Conservation (phyloP, 2,888 invertebrate species). For the Heliconius aoede region DNA sequence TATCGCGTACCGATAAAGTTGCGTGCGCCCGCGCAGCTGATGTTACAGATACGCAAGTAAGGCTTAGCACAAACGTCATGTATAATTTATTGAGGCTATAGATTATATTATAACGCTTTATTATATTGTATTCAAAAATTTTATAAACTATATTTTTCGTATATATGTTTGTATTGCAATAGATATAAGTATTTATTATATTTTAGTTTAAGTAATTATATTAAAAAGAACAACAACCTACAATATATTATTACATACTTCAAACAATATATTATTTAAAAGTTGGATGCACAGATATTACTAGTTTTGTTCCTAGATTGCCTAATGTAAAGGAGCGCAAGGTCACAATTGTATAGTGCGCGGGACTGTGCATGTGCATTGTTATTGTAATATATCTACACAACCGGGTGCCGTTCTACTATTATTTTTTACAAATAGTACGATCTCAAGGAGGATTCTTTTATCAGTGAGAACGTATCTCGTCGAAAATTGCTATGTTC, state of each 20-base stretch:
- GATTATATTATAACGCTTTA: neutral
- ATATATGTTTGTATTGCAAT: too few species aligned
- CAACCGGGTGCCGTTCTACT: conserved; percentile 50
- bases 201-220: neutral
- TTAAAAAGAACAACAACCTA: neutral
- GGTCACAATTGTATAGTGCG: conserved; percentile 57
- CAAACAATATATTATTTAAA: neutral
- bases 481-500: conserved; percentile 6
- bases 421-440: conserved; percentile 42
- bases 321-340: conserved; percentile 62
- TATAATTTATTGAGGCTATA: neutral
- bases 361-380: conserved; percentile 55
- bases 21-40: conserved; percentile 38
- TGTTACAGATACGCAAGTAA: conserved; percentile 37
- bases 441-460: conserved; percentile 43
- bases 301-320: conserved; percentile 31
- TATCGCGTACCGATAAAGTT: conserved; percentile 38
- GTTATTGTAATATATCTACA: conserved; percentile 56
- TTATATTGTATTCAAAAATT: too few species aligned
- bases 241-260: neutral
- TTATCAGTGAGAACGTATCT: conserved; percentile 42
- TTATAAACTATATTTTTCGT: neutral
- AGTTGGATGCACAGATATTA: neutral
- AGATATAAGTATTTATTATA: neutral
- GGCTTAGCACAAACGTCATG: conserved; percentile 22